Evolutionary conservation across 2,888 invertebrate genomes (phyloP), one percentile per base, ranked within the genome.

Genomic region (Drosophila cognata): DNA sequence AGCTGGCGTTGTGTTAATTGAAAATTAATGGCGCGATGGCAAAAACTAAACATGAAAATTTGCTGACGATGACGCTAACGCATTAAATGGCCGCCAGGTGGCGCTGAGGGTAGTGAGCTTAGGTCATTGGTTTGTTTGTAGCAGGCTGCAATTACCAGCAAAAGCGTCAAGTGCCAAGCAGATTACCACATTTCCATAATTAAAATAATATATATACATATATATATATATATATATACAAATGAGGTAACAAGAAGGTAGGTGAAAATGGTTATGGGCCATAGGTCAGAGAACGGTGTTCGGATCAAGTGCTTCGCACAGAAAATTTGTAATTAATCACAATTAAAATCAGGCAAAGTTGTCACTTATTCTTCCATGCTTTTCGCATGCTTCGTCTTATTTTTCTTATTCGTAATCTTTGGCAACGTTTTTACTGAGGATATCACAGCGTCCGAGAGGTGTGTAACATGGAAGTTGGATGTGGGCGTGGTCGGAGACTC

Each of bases 11-110:
- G 90, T 88, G 86, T 87, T 87, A 87, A 87, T 87, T 87, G 86
- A 87, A 87, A 87, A 88, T 87, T 87, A 87, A 87, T 87, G 86
- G 87, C 71, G 86, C 90, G 75, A 81, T 77, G 89, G 88, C 86
- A 83, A 88, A 89, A 89, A 86, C 86, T 90, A 83, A 87, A 81
- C 86, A 83, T 81, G 81, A 81, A 87, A 58, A 76, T 87, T 84
- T 88, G 89, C 87, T 83, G 86, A 80, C 80, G 82, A 63, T 53
- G 68, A 38, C 38, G 56, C 28, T 28, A 56, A 33, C 64, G 43
- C 53, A 21, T 59, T 43, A 64, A 69, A 72, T 73, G 65, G 71
- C 66, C 84, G 77, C 58, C 89, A 89, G 89, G 87, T 84, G 89
- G 68, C 73, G 86, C 62, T 21, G 13, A 11, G 25, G 28, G 67